A percentile compares a stretch with the other conserved stretches of the same genome.
Conservation (phyloP, 1,140 invertebrate species). For the Tetragnatha versicolor region DNA sequence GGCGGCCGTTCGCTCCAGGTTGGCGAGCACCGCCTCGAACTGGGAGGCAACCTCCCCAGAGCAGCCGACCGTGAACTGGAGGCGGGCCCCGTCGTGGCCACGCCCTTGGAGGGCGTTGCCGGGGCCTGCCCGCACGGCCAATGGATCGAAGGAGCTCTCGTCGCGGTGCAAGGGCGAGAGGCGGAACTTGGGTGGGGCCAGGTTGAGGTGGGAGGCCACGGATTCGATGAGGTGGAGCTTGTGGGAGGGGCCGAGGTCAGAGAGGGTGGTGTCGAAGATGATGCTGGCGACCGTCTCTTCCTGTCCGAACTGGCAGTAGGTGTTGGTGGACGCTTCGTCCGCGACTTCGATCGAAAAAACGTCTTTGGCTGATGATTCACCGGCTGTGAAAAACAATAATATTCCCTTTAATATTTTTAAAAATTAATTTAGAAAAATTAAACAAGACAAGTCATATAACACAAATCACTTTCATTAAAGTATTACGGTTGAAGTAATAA, state of each 20-base stretch:
- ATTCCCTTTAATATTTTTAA: too few relatives aligned
- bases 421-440: too few relatives aligned
- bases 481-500: too few relatives aligned
- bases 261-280: slow-evolving; percentile 62
- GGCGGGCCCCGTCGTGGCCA: slow-evolving; percentile 65
- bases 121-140: slow-evolving; percentile 69
- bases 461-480: too few relatives aligned
- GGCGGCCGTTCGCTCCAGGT: slow-evolving; percentile 70
- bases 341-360: slow-evolving; percentile 70
- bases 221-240: slow-evolving; percentile 59
- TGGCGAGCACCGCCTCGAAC: slow-evolving; percentile 67
- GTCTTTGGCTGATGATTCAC: slow-evolving; percentile 65
- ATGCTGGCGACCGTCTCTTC: slow-evolving; percentile 63
- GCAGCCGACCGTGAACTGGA: slow-evolving; percentile 75
- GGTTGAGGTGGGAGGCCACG: slow-evolving; percentile 59
- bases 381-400: slow-evolving; percentile 56
- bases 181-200: slow-evolving; percentile 47
- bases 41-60: slow-evolving; percentile 70
- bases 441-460: too few relatives aligned
- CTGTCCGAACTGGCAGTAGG: slow-evolving; percentile 60
- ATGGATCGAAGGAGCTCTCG: slow-evolving; percentile 62
- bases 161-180: slow-evolving; percentile 50
- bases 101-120: slow-evolving; percentile 69
- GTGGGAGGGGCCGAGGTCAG: slow-evolving; percentile 55
- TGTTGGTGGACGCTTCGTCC: slow-evolving; percentile 30